phyloP scores from a whole-genome alignment of 2,797 vertebrate species.

The Tinamus major region DNA sequence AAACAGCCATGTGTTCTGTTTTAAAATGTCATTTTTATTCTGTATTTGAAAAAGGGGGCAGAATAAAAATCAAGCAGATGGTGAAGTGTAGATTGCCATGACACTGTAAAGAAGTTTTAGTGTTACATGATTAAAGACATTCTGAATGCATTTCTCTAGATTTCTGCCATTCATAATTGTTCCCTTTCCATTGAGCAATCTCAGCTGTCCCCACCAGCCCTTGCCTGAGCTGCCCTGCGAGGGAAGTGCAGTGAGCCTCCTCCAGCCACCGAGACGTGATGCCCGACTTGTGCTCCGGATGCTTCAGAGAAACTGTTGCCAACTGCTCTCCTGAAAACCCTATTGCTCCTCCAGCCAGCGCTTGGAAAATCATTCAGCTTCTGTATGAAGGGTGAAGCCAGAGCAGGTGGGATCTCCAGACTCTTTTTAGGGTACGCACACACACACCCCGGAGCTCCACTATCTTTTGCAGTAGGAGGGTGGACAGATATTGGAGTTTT shows the following conservation, averaged over 20 bases:
- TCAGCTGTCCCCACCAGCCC: not conserved
- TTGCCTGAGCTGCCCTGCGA: not conserved
- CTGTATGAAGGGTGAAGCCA: not conserved
- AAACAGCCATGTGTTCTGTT: conserved; percentile 48
- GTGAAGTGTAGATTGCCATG: conserved; percentile 55
- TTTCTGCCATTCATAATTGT: conserved; percentile 51
- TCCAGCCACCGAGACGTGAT: not conserved
- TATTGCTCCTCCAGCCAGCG: rapidly evolving
- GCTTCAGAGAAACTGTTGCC: not conserved
- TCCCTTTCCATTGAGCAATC: conserved; percentile 39
- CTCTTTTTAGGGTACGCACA: not conserved
- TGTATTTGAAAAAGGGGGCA: conserved; percentile 51
- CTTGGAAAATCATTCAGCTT: not conserved
- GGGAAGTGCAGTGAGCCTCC: not conserved
- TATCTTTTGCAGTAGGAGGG: not conserved
- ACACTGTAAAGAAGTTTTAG: conserved; percentile 61
- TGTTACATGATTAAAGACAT: conserved; percentile 75
- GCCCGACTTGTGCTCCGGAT: not conserved
- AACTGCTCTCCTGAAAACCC: not conserved
- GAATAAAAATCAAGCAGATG: conserved; percentile 49
- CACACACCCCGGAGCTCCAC: not conserved
- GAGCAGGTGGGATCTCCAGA: not conserved
- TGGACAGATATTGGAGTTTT: not conserved
- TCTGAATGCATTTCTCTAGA: conserved; percentile 29
- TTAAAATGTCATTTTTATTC: conserved; percentile 52